A percentile compares a stretch with the other conserved stretches of the same genome.
These are phyloP conservation scores for Oligia latruncula DNA, from an alignment of 2,888 invertebrate species.

Conservation along the genomic window DNA sequence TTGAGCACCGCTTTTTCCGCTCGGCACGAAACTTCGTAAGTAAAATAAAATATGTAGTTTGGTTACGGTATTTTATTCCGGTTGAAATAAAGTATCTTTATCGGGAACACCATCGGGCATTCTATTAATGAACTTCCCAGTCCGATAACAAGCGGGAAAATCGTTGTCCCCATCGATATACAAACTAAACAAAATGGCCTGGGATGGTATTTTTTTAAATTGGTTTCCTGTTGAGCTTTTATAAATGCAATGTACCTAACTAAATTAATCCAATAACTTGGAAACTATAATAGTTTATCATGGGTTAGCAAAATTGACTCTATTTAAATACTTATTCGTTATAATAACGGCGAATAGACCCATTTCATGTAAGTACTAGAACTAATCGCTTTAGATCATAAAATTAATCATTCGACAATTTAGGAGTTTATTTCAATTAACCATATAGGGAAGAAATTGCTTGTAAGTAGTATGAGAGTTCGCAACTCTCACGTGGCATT, in stretches of 20 bases:
- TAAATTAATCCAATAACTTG: not conserved
- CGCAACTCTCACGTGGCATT: not conserved
- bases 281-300: not conserved
- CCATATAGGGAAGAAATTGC: not conserved
- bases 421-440: not conserved
- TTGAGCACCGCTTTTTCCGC: not conserved
- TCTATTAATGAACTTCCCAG: slow-evolving; percentile 3
- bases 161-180: slow-evolving; percentile 1
- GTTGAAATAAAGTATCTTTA: not conserved
- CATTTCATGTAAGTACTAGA: not conserved
- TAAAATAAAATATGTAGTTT: not conserved
- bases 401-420: not conserved
- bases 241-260: not conserved
- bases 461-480: not conserved
- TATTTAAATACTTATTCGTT: not conserved
- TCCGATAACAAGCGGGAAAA: slow-evolving; percentile 15
- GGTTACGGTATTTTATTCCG: not conserved
- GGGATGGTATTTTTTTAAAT: slow-evolving; percentile 1
- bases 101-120: not conserved
- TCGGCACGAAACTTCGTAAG: not conserved
- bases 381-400: not conserved
- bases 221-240: not conserved
- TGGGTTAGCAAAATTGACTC: not conserved
- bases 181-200: not conserved
- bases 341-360: not conserved